Conservation (phyloP, 2,797 vertebrate species). For the Tenualosa ilisha region DNA sequence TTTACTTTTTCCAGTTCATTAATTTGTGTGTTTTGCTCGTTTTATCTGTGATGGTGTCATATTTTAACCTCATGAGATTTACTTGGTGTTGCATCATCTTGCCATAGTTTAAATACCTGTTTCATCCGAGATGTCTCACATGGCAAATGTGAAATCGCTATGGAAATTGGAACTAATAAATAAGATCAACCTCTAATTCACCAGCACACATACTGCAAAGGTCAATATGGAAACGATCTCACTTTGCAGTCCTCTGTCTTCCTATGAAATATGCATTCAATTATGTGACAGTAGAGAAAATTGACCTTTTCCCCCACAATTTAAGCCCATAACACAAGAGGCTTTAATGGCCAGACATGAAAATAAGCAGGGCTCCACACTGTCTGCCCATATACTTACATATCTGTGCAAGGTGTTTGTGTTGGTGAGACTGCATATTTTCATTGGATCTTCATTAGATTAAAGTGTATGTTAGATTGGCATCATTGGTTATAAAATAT, state of each 20-base stretch:
- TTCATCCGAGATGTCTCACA: neutral
- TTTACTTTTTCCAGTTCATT: neutral
- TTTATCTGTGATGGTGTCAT: neutral
- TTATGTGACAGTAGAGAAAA: neutral
- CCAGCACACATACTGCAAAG: neutral
- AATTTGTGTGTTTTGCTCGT: neutral
- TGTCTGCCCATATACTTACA: neutral
- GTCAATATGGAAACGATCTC: neutral
- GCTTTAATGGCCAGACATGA: neutral
- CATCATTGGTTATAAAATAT: neutral
- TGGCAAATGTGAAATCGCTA: neutral
- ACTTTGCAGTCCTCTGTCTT: neutral
- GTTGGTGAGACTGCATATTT: neutral
- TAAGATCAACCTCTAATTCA: neutral
- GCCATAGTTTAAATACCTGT: neutral
- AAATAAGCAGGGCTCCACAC: neutral
- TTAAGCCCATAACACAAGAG: neutral
- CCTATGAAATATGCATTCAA: neutral
- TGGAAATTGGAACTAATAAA: neutral
- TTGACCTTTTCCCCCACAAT: neutral
- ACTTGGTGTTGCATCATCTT: neutral
- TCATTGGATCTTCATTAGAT: neutral
- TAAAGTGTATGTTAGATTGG: neutral
- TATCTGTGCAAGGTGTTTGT: neutral
- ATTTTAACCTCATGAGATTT: neutral